Percentiles rank a stretch among this genome's conserved stretches.
These are phyloP conservation scores for Oreochromis aureus DNA, from an alignment of 2,113 vertebrate genomes.

Conservation along the genomic window DNA sequence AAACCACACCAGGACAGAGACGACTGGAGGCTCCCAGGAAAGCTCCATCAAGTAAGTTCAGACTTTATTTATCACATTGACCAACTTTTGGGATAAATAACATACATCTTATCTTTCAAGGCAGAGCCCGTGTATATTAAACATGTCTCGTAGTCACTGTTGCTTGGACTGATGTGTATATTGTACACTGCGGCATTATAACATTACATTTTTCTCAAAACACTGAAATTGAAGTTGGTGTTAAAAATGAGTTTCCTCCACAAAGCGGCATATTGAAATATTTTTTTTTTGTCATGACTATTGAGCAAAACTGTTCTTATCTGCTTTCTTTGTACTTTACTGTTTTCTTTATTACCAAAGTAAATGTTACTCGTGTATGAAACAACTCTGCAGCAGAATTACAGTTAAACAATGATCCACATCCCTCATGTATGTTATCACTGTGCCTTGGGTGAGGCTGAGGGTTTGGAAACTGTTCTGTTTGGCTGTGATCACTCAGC, in stretches of 20 bases:
- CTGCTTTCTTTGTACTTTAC: not conserved
- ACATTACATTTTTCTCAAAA: not conserved
- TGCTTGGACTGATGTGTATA: not conserved
- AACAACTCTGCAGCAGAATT: not conserved
- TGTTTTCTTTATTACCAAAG: not conserved
- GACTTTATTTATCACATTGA: not conserved
- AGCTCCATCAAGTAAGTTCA: slow-evolving; percentile 76
- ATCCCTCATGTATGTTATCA: not conserved
- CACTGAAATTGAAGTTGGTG: not conserved
- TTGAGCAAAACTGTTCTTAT: not conserved
- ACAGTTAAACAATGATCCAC: not conserved
- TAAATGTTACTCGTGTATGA: not conserved
- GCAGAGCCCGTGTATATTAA: not conserved
- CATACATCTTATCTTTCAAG: not conserved
- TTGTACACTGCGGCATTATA: not conserved
- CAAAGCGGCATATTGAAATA: not conserved
- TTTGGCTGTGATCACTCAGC: not conserved
- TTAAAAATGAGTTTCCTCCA: not conserved
- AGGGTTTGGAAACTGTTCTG: not conserved
- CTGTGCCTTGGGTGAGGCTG: not conserved
- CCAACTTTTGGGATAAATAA: not conserved
- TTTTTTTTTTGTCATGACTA: not conserved
- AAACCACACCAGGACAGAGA: slow-evolving; percentile 60
- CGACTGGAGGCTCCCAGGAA: slow-evolving; percentile 63
- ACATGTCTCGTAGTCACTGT: not conserved